These are phyloP conservation scores for Oasisia sp. DNA, from an alignment of 2,888 invertebrate genomes.

Conservation along the genomic window DNA sequence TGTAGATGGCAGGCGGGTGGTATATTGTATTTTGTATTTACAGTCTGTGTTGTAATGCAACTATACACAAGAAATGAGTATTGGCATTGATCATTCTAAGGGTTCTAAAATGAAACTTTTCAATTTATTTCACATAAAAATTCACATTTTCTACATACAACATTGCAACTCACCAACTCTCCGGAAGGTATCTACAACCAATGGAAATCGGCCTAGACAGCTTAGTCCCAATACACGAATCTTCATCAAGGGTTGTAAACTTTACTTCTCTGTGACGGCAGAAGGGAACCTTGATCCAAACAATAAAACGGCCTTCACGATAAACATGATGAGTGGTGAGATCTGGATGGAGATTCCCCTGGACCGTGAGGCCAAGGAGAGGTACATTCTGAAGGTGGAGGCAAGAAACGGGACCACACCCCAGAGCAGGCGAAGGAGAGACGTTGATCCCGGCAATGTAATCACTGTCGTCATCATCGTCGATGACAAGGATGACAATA, in stretches of 20 bases:
- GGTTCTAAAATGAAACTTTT: no score
- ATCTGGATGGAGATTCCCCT: not conserved
- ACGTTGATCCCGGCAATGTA: not conserved
- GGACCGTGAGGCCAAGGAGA: not conserved
- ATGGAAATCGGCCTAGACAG: no score
- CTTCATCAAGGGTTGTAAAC: not conserved
- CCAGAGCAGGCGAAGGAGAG: not conserved
- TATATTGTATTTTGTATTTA: no score
- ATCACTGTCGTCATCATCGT: constrained; percentile 28
- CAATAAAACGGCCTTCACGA: not conserved
- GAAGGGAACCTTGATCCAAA: not conserved
- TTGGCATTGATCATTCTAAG: no score
- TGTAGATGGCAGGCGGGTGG: no score
- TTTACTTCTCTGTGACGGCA: not conserved
- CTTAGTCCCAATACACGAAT: not conserved
- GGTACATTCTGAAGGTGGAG: not conserved
- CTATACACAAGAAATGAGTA: no score
- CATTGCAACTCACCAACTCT: no score
- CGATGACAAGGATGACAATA: constrained; percentile 31
- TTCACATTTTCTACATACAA: not conserved
- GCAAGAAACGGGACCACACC: not conserved
- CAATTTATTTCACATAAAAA: no score
- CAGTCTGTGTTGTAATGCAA: no score
- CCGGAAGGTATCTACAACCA: no score
- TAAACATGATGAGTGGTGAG: not conserved